Evolutionary conservation across 1,140 invertebrate species (phyloP).

Genomic region (Sminthurides bifidus): DNA sequence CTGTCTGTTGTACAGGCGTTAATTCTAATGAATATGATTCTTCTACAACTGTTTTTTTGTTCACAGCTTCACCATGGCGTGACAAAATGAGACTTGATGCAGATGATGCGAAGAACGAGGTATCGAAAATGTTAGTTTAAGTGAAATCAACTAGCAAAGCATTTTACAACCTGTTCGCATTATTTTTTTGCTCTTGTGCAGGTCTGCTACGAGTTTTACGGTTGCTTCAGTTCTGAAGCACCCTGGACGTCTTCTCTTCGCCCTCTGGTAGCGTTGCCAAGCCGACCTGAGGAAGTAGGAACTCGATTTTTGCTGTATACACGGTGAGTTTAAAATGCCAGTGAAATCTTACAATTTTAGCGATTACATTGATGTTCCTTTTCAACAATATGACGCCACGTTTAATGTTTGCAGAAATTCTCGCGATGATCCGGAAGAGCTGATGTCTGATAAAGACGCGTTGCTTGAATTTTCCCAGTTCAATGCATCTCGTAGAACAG

Average conservation of each 20-base stretch:
- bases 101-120: not conserved
- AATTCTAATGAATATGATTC: no score
- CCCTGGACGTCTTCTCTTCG: conserved; percentile 35
- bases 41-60: no score
- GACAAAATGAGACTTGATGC: not conserved
- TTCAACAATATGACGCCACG: no score
- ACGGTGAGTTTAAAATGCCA: no score
- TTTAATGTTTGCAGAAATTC: not conserved
- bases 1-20: no score
- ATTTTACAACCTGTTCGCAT: no score
- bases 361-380: no score
- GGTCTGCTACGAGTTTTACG: conserved; percentile 37
- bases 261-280: conserved; percentile 16
- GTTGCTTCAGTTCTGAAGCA: conserved; percentile 36
- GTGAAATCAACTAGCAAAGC: no score
- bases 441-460: conserved; percentile 18
- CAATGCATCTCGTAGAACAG: conserved; percentile 4
- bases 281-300: conserved; percentile 14
- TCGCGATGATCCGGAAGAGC: not conserved
- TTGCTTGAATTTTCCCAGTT: conserved; percentile 15
- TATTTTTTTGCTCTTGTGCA: not conserved
- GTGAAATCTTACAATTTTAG: no score
- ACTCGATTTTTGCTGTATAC: conserved; percentile 23
- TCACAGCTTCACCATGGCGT: not conserved
- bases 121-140: not conserved